A percentile compares a stretch with the other conserved stretches of the same genome.
Evolutionary conservation across 2,797 vertebrate species (phyloP).

Genomic region (Onychomys torridus): DNA sequence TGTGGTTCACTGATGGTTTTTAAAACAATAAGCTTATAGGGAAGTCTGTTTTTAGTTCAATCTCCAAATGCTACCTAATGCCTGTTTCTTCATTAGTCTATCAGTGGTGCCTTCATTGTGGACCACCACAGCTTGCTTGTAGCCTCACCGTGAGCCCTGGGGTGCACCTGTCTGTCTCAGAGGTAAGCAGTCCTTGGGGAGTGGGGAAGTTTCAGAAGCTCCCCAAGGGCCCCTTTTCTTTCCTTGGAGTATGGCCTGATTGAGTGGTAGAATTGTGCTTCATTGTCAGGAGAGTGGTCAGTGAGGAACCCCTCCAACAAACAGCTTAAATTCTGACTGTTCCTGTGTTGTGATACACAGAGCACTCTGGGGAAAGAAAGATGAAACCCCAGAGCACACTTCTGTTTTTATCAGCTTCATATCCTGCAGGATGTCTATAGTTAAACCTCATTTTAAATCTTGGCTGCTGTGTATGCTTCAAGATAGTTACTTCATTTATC

Average conservation of each 20-base stretch:
- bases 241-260: not conserved
- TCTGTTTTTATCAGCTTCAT: not conserved
- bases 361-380: not conserved
- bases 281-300: not conserved
- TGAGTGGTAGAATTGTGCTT: too few relatives aligned
- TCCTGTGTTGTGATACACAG: not conserved
- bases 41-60: not conserved
- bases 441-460: not conserved
- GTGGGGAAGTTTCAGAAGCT: not conserved
- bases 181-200: not conserved
- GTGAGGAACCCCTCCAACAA: not conserved
- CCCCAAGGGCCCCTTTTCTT: not conserved
- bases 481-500: not conserved
- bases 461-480: not conserved
- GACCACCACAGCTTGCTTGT: not conserved
- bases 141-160: not conserved
- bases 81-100: not conserved
- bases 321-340: not conserved
- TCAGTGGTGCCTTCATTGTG: not conserved
- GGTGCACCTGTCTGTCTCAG: not conserved
- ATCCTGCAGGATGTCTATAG: not conserved
- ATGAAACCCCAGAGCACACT: too few relatives aligned
- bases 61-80: not conserved
- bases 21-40: not conserved
- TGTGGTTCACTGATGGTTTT: not conserved